phyloP scores from a whole-genome alignment of 2,888 invertebrate species.

The Trissolcus japonicus region DNA sequence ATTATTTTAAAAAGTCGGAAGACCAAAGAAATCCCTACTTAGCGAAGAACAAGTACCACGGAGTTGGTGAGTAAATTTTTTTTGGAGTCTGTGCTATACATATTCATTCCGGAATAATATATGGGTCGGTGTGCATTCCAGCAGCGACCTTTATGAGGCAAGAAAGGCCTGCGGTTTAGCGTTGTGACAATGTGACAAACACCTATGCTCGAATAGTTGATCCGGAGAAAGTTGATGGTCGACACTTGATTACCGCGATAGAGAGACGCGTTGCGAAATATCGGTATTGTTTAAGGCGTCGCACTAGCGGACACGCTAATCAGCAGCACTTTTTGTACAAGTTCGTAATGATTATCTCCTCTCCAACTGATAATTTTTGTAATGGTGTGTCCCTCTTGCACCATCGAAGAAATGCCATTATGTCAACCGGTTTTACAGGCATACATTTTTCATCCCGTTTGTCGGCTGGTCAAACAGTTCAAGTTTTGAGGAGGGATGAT shows the following conservation, averaged over 20 bases:
- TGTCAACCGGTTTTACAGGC: constrained; percentile 35
- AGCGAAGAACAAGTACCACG: constrained; percentile 85
- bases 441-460: constrained; percentile 18
- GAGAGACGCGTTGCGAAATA: constrained; percentile 21
- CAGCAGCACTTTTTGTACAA: constrained; percentile 21
- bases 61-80: constrained; percentile 80
- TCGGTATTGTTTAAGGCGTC: constrained; percentile 14
- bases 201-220: constrained; percentile 6
- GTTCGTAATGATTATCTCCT: background rate
- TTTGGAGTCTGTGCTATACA: background rate
- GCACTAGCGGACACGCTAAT: constrained; percentile 15
- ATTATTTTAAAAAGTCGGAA: constrained; percentile 90
- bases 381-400: background rate
- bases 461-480: constrained; percentile 31
- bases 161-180: constrained; percentile 2
- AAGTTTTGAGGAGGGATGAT: background rate
- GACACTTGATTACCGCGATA: constrained; percentile 9
- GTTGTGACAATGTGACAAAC: constrained; percentile 3
- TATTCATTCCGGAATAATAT: constrained; percentile 29
- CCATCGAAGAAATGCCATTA: background rate
- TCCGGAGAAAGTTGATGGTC: constrained; percentile 37
- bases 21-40: constrained; percentile 93
- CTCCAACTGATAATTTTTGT: background rate
- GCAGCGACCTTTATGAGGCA: constrained; percentile 33
- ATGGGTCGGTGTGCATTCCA: constrained; percentile 24